Percentiles rank a stretch among this genome's conserved stretches.
Conservation (phyloP, 2,797 vertebrate species). For the Epinephelus awoara region DNA sequence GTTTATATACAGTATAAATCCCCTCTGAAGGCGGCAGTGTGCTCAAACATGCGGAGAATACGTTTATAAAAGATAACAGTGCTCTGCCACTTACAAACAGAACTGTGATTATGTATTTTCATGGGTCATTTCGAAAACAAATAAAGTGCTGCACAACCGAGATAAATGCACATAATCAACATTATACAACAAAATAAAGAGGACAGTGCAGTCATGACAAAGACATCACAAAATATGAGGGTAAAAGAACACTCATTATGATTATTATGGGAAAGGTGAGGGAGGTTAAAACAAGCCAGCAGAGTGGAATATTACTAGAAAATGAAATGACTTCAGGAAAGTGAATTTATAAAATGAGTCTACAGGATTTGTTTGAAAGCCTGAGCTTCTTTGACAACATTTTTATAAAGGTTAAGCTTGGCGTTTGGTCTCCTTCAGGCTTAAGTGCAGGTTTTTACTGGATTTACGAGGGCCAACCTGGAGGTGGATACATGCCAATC, state of each 20-base stretch:
- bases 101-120: conserved; percentile 38
- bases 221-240: not conserved
- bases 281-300: conserved; percentile 33
- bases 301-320: conserved; percentile 25
- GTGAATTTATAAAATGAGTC: conserved; percentile 9
- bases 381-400: not conserved
- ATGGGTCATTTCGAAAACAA: conserved; percentile 33
- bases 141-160: conserved; percentile 29
- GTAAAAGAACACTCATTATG: conserved; percentile 15
- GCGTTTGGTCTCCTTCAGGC: not conserved
- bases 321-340: conserved; percentile 12
- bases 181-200: conserved; percentile 18
- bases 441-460: not conserved
- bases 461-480: not conserved
- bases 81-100: conserved; percentile 11
- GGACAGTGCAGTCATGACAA: conserved; percentile 9
- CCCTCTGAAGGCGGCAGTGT: conserved; percentile 23
- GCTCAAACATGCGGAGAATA: conserved; percentile 28
- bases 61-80: conserved; percentile 21
- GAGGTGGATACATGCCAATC: not conserved
- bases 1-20: conserved; percentile 32
- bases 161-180: conserved; percentile 25
- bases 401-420: conserved; percentile 17
- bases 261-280: conserved; percentile 12
- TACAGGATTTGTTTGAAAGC: conserved; percentile 12